Conservation (phyloP, 2,113 vertebrate species). For the Pseudorectes ferrugineus region DNA sequence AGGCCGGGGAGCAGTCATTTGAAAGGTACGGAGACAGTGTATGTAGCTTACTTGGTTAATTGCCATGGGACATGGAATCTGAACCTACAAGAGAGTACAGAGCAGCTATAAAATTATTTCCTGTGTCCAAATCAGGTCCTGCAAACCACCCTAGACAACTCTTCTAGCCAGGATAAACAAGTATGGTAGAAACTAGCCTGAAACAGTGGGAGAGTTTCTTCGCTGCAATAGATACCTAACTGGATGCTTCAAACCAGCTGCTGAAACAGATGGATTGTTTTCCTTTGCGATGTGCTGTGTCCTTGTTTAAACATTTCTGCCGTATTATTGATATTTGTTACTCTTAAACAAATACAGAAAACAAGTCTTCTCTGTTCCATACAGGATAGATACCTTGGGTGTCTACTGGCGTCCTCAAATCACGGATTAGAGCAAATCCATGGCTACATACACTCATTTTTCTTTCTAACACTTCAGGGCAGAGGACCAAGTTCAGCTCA, state of each 20-base stretch:
- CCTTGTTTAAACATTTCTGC: constrained; percentile 32
- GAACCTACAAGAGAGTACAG: background rate
- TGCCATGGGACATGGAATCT: background rate
- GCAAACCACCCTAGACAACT: background rate
- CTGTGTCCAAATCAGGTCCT: background rate
- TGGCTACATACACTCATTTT: background rate
- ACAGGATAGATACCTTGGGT: background rate
- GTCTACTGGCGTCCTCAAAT: background rate
- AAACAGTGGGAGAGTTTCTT: background rate
- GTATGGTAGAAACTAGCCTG: background rate
- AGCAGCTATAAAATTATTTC: background rate
- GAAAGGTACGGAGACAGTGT: background rate
- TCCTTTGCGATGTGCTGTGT: background rate
- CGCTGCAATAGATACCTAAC: background rate
- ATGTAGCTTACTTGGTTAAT: background rate
- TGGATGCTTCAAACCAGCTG: constrained; percentile 1
- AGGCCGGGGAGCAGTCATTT: background rate
- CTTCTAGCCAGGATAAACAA: background rate
- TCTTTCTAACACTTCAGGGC: constrained; percentile 48
- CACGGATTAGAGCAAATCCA: constrained; percentile 1
- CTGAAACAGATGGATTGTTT: constrained; percentile 13
- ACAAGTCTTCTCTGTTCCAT: background rate
- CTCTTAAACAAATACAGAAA: constrained; percentile 4
- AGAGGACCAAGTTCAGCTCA: constrained; percentile 42
- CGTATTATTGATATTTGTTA: constrained; percentile 13